Conservation (phyloP, 2,113 vertebrate species). For the Cyphomyrus discorhynchus region DNA sequence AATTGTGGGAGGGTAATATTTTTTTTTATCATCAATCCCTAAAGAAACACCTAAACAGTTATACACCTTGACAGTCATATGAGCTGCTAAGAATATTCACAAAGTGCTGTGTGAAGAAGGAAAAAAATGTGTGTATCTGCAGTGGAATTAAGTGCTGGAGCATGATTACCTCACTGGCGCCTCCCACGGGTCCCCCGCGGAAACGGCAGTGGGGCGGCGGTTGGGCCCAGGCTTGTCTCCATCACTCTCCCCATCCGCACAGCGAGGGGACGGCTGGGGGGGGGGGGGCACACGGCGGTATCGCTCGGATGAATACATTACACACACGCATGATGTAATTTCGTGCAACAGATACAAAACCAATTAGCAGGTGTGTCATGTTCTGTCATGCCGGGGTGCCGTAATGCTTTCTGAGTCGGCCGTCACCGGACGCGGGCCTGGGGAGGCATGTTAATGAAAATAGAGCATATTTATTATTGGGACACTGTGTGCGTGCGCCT, state of each 20-base stretch:
- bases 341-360: slow-evolving; percentile 56
- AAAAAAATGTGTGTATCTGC: neutral
- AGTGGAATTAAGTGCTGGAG: neutral
- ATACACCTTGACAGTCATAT: neutral
- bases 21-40: neutral
- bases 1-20: too few species aligned
- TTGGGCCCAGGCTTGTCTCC: neutral
- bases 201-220: neutral
- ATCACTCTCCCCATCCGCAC: neutral
- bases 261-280: neutral
- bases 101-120: neutral
- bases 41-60: neutral
- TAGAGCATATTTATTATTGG: slow-evolving; percentile 7
- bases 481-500: neutral
- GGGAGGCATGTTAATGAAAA: slow-evolving; percentile 5
- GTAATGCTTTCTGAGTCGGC: slow-evolving; percentile 25
- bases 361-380: slow-evolving; percentile 41
- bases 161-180: neutral
- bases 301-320: neutral
- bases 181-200: neutral
- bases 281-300: neutral
- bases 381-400: slow-evolving; percentile 33
- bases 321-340: slow-evolving; percentile 50
- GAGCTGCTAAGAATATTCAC: neutral
- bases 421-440: neutral